Evolutionary conservation across 2,113 vertebrate genomes (phyloP).

Genomic region (Danio rerio): DNA sequence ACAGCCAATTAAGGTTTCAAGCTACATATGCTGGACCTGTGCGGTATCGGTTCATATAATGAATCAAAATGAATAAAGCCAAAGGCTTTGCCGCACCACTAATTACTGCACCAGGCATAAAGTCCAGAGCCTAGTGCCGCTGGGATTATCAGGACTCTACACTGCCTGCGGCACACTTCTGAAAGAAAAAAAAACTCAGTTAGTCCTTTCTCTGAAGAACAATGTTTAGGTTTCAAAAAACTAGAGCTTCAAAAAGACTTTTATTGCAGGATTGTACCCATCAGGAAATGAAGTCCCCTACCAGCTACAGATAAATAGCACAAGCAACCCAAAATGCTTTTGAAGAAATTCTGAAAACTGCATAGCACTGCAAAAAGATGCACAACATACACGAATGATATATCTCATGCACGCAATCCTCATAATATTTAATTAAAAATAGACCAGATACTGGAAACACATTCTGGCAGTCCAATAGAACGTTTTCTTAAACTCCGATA

Average conservation of each 20-base stretch:
- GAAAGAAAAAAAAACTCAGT: neutral
- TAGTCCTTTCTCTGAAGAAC: constrained; percentile 19
- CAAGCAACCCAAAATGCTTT: neutral
- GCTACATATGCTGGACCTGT: constrained; percentile 58
- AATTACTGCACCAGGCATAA: constrained; percentile 40
- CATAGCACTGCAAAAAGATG: constrained; percentile 26
- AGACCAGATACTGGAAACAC: neutral
- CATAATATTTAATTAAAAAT: neutral
- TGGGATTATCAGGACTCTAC: constrained; percentile 20
- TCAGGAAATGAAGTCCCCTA: neutral
- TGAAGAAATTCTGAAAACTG: constrained; percentile 29
- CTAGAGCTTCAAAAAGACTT: constrained; percentile 12
- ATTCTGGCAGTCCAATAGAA: neutral
- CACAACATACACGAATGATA: constrained; percentile 11
- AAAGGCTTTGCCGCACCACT: constrained; percentile 57
- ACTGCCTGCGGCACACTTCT: constrained; percentile 25
- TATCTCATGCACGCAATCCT: constrained; percentile 28
- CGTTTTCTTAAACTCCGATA: constrained; percentile 17
- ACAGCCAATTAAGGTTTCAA: constrained; percentile 67
- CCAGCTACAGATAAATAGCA: neutral
- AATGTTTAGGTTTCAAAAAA: constrained; percentile 14
- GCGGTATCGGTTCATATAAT: constrained; percentile 53
- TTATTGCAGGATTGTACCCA: constrained; percentile 12
- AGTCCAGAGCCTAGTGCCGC: neutral
- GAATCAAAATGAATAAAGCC: constrained; percentile 58